Percentiles rank a stretch among this genome's conserved stretches.
phyloP scores from a whole-genome alignment of 2,888 invertebrate genomes.

The Limulus polyphemus region DNA sequence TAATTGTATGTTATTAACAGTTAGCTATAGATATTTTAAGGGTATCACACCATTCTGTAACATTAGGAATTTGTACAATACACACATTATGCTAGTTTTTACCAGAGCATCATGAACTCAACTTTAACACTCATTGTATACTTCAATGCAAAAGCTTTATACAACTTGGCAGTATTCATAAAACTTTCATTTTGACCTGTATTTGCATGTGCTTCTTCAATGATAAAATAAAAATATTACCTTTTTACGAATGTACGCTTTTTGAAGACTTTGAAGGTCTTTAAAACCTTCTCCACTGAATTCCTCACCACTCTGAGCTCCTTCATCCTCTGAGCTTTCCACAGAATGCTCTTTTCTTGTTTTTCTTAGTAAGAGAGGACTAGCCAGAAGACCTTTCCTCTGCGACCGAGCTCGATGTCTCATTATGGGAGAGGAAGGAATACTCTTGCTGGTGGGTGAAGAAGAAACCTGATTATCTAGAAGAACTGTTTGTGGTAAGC shows the following conservation, averaged over 20 bases:
- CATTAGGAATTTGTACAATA: too few species aligned
- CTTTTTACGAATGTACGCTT: constrained; percentile 79
- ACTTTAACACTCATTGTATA: too few species aligned
- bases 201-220: too few species aligned
- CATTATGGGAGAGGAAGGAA: constrained; percentile 26
- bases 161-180: too few species aligned
- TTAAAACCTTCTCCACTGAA: constrained; percentile 51
- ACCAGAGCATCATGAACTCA: too few species aligned
- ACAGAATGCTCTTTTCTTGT: constrained; percentile 30
- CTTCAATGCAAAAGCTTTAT: too few species aligned
- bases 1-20: too few species aligned
- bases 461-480: constrained; percentile 11
- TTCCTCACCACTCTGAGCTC: constrained; percentile 30
- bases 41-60: too few species aligned
- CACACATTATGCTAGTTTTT: too few species aligned
- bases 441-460: constrained; percentile 20
- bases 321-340: constrained; percentile 34
- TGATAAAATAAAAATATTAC: constrained; percentile 38
- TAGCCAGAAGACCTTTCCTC: constrained; percentile 47
- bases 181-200: too few species aligned
- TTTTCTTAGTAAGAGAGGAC: constrained; percentile 63
- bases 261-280: constrained; percentile 80
- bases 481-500: constrained; percentile 17
- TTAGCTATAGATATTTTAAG: too few species aligned
- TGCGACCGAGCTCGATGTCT: constrained; percentile 11